These are phyloP conservation scores for Orthosia gracilis DNA, from an alignment of 2,888 invertebrate species.

Conservation along the genomic window DNA sequence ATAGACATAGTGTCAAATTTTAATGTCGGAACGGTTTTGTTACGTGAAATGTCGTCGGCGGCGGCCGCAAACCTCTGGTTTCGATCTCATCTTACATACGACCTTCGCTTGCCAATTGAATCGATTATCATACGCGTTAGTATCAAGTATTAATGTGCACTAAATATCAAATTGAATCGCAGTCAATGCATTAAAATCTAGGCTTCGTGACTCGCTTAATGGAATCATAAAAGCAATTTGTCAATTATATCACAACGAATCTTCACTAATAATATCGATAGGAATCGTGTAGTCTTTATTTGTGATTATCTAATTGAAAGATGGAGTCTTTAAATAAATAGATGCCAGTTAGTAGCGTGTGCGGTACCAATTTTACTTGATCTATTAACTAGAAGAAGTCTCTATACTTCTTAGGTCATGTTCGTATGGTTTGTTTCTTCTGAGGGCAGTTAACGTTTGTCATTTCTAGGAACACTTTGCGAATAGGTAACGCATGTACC, in stretches of 20 bases:
- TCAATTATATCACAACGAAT: slow-evolving; percentile 19
- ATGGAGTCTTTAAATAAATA: slow-evolving; percentile 64
- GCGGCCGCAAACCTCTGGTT: slow-evolving; percentile 76
- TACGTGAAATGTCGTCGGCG: slow-evolving; percentile 81
- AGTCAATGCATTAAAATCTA: slow-evolving; percentile 27
- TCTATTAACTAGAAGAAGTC: slow-evolving; percentile 35
- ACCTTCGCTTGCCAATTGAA: slow-evolving; percentile 79
- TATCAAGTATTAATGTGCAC: slow-evolving; percentile 43
- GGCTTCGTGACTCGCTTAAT: slow-evolving; percentile 7
- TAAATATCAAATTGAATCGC: slow-evolving; percentile 45
- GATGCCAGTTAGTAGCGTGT: slow-evolving; percentile 60
- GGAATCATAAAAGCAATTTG: slow-evolving; percentile 13
- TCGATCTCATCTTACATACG: slow-evolving; percentile 82
- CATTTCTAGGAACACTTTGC: slow-evolving; percentile 75
- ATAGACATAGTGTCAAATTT: slow-evolving; percentile 86
- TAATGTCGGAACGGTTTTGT: slow-evolving; percentile 84
- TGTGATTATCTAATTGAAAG: slow-evolving; percentile 71
- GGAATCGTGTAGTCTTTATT: slow-evolving; percentile 56
- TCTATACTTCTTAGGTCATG: slow-evolving; percentile 52
- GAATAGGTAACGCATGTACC: slow-evolving; percentile 54
- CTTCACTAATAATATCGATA: slow-evolving; percentile 50
- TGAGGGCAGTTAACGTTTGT: slow-evolving; percentile 68
- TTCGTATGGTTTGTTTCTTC: slow-evolving; percentile 64
- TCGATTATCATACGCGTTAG: slow-evolving; percentile 56
- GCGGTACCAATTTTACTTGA: slow-evolving; percentile 60